These are phyloP conservation scores for Melanaphis sacchari DNA, from an alignment of 1,140 invertebrate species.

Conservation along the genomic window DNA sequence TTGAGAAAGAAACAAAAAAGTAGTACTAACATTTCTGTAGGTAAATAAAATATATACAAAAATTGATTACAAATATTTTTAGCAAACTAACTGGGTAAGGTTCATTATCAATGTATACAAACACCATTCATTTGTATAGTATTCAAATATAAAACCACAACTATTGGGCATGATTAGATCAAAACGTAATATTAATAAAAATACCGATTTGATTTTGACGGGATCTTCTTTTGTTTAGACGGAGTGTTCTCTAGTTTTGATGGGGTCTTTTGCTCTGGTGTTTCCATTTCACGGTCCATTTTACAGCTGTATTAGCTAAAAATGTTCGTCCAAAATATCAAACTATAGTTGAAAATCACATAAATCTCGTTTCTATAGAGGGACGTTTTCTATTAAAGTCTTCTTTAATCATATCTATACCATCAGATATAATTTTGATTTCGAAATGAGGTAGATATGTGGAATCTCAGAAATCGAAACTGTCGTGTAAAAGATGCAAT, in stretches of 20 bases:
- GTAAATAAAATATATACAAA: neutral
- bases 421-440: neutral
- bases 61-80: neutral
- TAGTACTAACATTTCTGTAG: neutral
- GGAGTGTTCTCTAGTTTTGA: too few species aligned
- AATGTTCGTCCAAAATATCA: neutral
- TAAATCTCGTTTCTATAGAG: neutral
- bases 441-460: neutral
- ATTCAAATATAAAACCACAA: neutral
- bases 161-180: neutral
- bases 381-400: too few species aligned
- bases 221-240: too few species aligned
- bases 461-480: neutral
- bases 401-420: neutral
- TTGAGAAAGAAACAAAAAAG: neutral
- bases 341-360: neutral
- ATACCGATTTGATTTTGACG: neutral
- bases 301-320: neutral
- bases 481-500: neutral
- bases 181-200: neutral
- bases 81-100: neutral
- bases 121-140: neutral
- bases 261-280: neutral
- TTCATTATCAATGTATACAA: neutral
- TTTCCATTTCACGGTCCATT: neutral